These are phyloP conservation scores for Probosciger aterrimus DNA, from an alignment of 2,113 vertebrate species.

Conservation along the genomic window DNA sequence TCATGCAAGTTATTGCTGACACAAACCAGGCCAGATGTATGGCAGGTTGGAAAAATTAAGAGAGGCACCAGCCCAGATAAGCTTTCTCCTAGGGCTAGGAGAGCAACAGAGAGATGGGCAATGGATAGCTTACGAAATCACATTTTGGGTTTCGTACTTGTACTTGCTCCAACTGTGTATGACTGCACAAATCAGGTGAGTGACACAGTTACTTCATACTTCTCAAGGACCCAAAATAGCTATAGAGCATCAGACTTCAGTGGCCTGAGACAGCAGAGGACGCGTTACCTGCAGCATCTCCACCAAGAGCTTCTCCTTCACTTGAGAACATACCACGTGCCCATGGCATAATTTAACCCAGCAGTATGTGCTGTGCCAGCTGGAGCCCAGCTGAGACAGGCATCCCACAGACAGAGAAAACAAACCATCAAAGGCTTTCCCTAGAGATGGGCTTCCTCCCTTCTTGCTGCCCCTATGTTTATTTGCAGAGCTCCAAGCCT, in stretches of 20 bases:
- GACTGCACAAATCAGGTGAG: background rate
- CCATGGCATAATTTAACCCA: background rate
- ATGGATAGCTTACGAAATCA: background rate
- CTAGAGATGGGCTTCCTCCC: background rate
- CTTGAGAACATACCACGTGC: accelerated
- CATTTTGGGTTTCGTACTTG: background rate
- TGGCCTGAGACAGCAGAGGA: background rate
- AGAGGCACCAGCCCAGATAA: background rate
- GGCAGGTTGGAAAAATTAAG: background rate
- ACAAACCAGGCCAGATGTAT: background rate
- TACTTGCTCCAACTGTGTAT: background rate
- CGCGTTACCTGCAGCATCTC: background rate
- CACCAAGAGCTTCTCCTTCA: background rate
- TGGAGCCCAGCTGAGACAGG: background rate
- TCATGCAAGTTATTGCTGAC: background rate
- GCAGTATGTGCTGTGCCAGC: background rate
- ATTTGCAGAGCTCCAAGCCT: background rate
- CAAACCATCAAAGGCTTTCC: background rate
- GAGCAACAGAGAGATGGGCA: background rate
- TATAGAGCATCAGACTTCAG: background rate
- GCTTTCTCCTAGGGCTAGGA: background rate
- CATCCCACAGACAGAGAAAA: accelerated
- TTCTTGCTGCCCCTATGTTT: background rate
- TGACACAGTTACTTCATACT: background rate
- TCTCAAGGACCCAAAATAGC: background rate